Evolutionary conservation across 2,113 vertebrate genomes (phyloP).

Genomic region (Agelaius tricolor): DNA sequence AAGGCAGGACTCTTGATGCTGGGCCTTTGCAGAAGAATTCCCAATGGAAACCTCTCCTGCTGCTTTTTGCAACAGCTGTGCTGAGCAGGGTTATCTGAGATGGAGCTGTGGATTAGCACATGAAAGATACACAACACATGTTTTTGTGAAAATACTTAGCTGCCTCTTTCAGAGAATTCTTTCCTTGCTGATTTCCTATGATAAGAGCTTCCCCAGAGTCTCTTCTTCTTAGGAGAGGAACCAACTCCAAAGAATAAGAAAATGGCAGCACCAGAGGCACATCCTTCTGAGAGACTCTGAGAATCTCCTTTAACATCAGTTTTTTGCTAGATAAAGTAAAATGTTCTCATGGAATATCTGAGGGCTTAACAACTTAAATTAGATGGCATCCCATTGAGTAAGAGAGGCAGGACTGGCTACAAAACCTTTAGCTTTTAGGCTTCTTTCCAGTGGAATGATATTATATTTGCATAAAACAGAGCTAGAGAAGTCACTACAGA

Average conservation of each 20-base stretch:
- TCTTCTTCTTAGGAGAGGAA: background rate
- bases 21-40: background rate
- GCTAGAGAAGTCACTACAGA: background rate
- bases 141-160: background rate
- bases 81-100: background rate
- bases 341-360: background rate
- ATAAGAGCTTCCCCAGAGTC: background rate
- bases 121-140: background rate
- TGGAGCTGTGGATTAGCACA: background rate
- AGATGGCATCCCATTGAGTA: background rate
- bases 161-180: background rate
- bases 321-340: background rate
- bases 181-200: background rate
- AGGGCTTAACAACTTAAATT: background rate
- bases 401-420: background rate
- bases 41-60: background rate
- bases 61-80: background rate
- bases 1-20: background rate
- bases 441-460: background rate
- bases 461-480: background rate
- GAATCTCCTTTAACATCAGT: background rate
- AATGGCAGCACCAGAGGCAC: background rate
- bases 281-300: background rate
- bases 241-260: background rate
- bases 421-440: background rate